Conservation (phyloP, 2,797 vertebrate species). For the Poecilia velifera region DNA sequence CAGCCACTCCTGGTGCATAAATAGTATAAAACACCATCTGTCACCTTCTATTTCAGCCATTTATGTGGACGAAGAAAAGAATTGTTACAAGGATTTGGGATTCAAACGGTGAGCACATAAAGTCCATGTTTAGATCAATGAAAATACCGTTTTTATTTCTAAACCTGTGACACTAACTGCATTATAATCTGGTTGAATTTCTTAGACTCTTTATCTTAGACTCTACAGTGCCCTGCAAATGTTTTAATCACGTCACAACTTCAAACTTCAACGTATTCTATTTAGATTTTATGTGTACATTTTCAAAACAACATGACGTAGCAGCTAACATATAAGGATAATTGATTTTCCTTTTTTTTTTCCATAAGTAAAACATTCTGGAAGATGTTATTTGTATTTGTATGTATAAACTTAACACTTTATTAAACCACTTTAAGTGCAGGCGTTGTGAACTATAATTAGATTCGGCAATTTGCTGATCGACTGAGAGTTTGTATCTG, state of each 20-base stretch:
- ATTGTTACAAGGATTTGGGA: constrained; percentile 84
- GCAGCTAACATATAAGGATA: neutral
- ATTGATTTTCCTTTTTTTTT: neutral
- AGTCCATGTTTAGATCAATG: neutral
- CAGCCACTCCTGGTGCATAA: neutral
- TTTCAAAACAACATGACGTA: neutral
- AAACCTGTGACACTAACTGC: neutral
- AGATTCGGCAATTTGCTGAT: neutral
- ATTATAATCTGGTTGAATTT: neutral
- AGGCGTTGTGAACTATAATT: no score
- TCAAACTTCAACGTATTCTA: neutral
- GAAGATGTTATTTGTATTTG: neutral
- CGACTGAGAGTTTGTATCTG: neutral
- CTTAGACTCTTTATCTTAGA: neutral
- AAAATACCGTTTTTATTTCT: neutral
- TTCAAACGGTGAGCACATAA: constrained; percentile 82
- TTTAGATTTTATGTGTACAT: neutral
- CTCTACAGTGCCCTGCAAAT: neutral
- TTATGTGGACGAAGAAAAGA: constrained; percentile 85
- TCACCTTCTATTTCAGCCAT: constrained; percentile 74
- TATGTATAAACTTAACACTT: neutral
- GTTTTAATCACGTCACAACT: neutral
- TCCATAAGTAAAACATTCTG: neutral
- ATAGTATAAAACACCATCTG: constrained; percentile 14
- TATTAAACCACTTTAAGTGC: neutral